Evolutionary conservation across 2,888 invertebrate species (phyloP).

Genomic region (Strigamia transsilvanica): DNA sequence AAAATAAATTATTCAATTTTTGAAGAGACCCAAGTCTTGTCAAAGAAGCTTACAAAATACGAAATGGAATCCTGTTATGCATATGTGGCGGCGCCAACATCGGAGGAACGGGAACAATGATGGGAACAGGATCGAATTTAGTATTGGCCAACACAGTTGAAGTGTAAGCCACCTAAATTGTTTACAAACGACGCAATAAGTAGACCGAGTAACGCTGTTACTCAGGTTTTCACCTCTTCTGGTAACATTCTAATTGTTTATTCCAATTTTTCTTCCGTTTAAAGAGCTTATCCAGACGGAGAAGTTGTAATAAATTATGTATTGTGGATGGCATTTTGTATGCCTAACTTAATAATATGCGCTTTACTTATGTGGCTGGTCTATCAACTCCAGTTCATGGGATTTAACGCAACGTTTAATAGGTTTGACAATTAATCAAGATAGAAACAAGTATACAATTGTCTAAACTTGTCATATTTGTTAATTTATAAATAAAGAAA

Average conservation of each 20-base stretch:
- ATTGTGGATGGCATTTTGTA: constrained; percentile 55
- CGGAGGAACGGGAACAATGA: constrained; percentile 64
- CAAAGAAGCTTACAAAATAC: constrained; percentile 58
- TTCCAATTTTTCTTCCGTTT: too few relatives aligned
- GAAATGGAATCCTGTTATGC: constrained; percentile 53
- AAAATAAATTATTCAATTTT: not conserved
- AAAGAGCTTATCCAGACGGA: not conserved
- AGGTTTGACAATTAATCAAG: not conserved
- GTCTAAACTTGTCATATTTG: not conserved
- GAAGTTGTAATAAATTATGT: constrained; percentile 7
- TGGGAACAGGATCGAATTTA: constrained; percentile 64
- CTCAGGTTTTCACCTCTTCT: too few relatives aligned
- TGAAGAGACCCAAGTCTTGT: constrained; percentile 58
- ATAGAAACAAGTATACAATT: not conserved
- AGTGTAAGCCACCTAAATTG: constrained; percentile 57
- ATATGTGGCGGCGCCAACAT: constrained; percentile 62
- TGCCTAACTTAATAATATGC: constrained; percentile 55
- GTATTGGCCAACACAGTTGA: constrained; percentile 63
- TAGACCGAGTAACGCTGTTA: too few relatives aligned
- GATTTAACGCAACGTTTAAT: not conserved
- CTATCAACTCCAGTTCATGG: constrained; percentile 50
- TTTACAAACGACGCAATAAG: too few relatives aligned
- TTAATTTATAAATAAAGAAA: too few relatives aligned
- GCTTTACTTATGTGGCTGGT: constrained; percentile 54
- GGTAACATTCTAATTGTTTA: too few relatives aligned